Conservation (phyloP, 2,113 vertebrate species). For the Egretta garzetta region DNA sequence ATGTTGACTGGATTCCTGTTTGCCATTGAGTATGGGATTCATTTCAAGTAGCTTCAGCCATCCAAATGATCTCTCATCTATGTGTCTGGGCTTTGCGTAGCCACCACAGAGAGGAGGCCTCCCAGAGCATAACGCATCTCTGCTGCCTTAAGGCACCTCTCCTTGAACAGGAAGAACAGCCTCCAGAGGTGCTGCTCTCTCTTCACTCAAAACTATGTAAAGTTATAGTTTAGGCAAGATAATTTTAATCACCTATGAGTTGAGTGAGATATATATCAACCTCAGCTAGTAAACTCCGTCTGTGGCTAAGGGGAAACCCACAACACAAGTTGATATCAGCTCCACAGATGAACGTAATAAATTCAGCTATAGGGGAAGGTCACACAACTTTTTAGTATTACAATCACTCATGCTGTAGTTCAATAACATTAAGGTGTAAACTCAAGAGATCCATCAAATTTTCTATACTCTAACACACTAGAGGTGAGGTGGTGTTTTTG, state of each 20-base stretch:
- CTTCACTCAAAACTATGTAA: accelerated
- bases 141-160: neutral
- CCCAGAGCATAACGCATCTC: neutral
- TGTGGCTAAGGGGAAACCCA: neutral
- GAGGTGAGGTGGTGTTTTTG: neutral
- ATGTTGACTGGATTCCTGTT: neutral
- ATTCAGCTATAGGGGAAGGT: neutral
- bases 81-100: neutral
- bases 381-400: neutral
- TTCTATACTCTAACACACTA: neutral
- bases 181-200: neutral
- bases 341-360: neutral
- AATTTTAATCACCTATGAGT: neutral
- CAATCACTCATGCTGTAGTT: neutral
- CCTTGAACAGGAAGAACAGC: neutral
- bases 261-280: neutral
- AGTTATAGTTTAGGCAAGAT: neutral
- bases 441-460: conserved; percentile 32
- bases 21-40: neutral
- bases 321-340: neutral
- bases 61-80: accelerated
- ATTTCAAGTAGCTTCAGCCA: neutral
- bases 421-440: conserved; percentile 54
- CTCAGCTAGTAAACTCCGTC: neutral
- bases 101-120: neutral